These are phyloP conservation scores for Stomatorhinus walkeri DNA, from an alignment of 2,797 vertebrate species.

Conservation along the genomic window DNA sequence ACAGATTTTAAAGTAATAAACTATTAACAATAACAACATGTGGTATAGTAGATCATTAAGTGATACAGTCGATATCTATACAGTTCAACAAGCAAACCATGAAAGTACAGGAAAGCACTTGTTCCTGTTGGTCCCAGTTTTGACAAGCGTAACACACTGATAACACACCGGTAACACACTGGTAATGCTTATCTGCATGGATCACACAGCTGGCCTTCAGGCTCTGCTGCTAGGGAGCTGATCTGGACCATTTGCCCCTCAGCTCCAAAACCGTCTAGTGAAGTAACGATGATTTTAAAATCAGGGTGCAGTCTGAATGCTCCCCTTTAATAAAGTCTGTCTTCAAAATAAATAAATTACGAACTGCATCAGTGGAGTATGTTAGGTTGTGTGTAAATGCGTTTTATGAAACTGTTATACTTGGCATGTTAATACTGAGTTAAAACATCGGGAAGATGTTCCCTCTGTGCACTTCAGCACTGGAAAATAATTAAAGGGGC, in stretches of 20 bases:
- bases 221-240: background rate
- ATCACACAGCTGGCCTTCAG: background rate
- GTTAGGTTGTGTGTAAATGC: background rate
- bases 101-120: background rate
- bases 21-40: background rate
- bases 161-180: background rate
- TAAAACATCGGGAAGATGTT: background rate
- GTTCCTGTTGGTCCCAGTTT: background rate
- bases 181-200: background rate
- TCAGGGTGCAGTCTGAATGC: background rate
- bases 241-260: background rate
- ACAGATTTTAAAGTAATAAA: background rate
- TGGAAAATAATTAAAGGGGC: background rate
- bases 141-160: background rate
- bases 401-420: background rate
- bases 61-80: background rate
- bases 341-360: constrained; percentile 1
- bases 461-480: background rate
- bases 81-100: background rate
- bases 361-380: background rate
- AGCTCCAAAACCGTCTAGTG: background rate
- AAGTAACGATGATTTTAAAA: background rate
- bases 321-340: background rate
- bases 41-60: background rate
- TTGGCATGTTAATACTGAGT: background rate